phyloP scores from a whole-genome alignment of 2,113 vertebrate genomes.

The Crocuta crocuta region DNA sequence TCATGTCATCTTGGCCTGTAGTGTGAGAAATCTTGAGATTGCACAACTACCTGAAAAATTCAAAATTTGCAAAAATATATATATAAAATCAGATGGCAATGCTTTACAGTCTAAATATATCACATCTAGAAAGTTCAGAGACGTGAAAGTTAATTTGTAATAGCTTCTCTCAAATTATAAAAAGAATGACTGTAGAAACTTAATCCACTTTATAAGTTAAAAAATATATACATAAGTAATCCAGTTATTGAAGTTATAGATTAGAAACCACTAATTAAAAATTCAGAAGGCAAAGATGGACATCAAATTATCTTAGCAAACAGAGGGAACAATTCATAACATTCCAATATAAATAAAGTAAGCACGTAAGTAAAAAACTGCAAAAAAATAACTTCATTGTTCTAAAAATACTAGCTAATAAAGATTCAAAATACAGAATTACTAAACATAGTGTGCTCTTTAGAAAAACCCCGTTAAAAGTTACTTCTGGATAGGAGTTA shows the following conservation, averaged over 20 bases:
- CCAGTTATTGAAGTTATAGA: background rate
- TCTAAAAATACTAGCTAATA: slow-evolving; percentile 42
- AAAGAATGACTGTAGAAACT: background rate
- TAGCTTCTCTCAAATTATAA: background rate
- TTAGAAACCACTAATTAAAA: slow-evolving; percentile 50
- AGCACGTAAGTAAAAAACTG: background rate
- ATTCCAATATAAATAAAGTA: background rate
- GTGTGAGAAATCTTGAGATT: slow-evolving; percentile 41
- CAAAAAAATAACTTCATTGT: background rate
- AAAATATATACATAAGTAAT: background rate
- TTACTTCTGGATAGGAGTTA: background rate
- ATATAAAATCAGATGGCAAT: background rate
- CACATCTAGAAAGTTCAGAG: background rate
- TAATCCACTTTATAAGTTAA: background rate
- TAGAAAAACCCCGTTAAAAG: slow-evolving; percentile 14
- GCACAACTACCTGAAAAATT: slow-evolving; percentile 5
- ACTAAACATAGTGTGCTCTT: background rate
- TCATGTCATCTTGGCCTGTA: slow-evolving; percentile 94
- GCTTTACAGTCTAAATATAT: background rate
- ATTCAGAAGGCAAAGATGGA: background rate
- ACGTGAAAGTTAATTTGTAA: background rate
- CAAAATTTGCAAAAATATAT: slow-evolving; percentile 33
- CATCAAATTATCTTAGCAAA: slow-evolving; percentile 12
- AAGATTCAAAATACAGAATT: slow-evolving; percentile 5
- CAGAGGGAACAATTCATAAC: slow-evolving; percentile 11